Evolutionary conservation across 2,113 vertebrate genomes (phyloP).

Genomic region (Capreolus pygargus): DNA sequence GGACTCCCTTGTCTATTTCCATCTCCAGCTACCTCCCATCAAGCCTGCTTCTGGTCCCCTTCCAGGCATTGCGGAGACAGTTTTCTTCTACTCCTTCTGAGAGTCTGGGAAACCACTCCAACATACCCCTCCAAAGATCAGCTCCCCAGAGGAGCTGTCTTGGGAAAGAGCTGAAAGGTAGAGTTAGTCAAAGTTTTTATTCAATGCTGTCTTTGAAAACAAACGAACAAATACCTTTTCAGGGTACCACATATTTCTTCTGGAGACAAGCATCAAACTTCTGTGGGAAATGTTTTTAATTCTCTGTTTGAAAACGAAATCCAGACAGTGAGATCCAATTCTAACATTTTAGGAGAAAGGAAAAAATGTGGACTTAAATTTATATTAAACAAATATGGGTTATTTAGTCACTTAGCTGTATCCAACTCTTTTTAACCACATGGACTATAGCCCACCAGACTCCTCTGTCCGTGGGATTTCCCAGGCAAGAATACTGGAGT

Average conservation of each 20-base stretch:
- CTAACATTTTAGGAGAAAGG: neutral
- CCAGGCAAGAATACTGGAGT: neutral
- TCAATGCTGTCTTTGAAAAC: neutral
- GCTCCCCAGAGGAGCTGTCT: neutral
- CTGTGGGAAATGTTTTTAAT: neutral
- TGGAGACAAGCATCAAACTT: neutral
- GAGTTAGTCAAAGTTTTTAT: neutral
- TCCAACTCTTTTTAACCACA: neutral
- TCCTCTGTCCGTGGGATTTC: neutral
- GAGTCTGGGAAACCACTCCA: neutral
- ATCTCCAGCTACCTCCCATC: neutral
- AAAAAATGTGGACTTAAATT: neutral
- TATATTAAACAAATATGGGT: neutral
- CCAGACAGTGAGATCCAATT: neutral
- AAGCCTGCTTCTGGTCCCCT: neutral
- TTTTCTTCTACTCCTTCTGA: neutral
- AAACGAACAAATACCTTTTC: neutral
- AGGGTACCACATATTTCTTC: neutral
- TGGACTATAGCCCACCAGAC: neutral
- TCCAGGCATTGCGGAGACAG: neutral
- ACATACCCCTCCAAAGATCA: neutral
- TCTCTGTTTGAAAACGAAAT: neutral
- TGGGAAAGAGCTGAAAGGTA: neutral
- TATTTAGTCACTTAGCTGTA: neutral
- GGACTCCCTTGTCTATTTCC: too few relatives aligned